A percentile compares a stretch with the other conserved stretches of the same genome.
These are phyloP conservation scores for Oegoconia quadripuncta DNA, from an alignment of 2,888 invertebrate species.

Conservation along the genomic window DNA sequence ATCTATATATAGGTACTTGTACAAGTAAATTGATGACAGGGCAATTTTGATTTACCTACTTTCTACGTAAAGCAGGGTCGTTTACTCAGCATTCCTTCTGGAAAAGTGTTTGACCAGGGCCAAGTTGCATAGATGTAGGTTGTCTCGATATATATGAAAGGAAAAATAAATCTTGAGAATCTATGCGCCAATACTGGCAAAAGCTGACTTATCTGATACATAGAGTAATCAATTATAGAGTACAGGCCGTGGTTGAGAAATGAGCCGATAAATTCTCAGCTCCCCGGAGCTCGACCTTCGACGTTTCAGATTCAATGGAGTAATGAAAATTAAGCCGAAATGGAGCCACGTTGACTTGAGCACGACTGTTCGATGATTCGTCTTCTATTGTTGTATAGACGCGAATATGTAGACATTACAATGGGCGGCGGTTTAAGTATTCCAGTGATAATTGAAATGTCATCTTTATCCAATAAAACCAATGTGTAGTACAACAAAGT, in stretches of 20 bases:
- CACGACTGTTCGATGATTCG: constrained; percentile 18
- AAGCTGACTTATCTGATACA: constrained; percentile 22
- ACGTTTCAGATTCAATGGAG: constrained; percentile 22
- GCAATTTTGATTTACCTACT: too few relatives aligned
- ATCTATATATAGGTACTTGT: too few relatives aligned
- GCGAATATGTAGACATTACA: not conserved
- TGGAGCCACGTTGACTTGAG: constrained; percentile 11
- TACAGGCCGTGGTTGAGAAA: constrained; percentile 25
- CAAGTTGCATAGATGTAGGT: too few relatives aligned
- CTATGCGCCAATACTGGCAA: too few relatives aligned
- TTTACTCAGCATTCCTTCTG: too few relatives aligned
- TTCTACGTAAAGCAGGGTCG: too few relatives aligned
- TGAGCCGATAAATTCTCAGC: constrained; percentile 33
- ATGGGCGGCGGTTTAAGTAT: not conserved
- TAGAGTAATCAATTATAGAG: constrained; percentile 39
- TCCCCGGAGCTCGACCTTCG: constrained; percentile 19
- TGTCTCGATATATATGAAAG: too few relatives aligned
- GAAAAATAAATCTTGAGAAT: too few relatives aligned
- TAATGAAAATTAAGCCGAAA: constrained; percentile 27
- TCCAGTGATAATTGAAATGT: constrained; percentile 4
- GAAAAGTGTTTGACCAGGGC: too few relatives aligned
- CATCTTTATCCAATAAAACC: constrained; percentile 16
- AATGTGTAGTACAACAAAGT: too few relatives aligned
- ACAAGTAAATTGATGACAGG: too few relatives aligned
- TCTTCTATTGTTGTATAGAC: constrained; percentile 20